phyloP scores from a whole-genome alignment of 2,797 vertebrate species.

The Enteromius afrohamiltoni region DNA sequence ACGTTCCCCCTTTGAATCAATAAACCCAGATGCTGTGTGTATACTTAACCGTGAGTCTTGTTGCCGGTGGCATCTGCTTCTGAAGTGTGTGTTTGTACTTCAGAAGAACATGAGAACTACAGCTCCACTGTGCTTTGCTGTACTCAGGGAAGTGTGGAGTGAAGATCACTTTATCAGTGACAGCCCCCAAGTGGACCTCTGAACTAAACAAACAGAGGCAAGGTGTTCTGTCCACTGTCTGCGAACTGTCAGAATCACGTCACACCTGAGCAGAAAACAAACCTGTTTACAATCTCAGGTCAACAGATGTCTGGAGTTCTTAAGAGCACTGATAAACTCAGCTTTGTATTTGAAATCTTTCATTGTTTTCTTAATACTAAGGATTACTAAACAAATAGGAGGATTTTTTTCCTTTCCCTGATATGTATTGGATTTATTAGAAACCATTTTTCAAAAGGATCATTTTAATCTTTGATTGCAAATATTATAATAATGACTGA shows the following conservation, averaged over 20 bases:
- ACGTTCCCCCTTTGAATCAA: slow-evolving; percentile 9
- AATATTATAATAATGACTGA: neutral
- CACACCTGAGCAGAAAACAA: slow-evolving; percentile 6
- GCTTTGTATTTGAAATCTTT: neutral
- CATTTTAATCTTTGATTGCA: neutral
- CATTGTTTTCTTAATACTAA: neutral
- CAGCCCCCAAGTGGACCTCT: neutral
- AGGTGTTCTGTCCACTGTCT: slow-evolving; percentile 10
- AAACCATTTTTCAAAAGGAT: neutral
- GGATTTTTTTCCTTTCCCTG: too few species aligned
- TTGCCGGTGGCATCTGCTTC: slow-evolving; percentile 28
- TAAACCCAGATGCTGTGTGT: slow-evolving; percentile 36
- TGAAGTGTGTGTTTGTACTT: slow-evolving; percentile 36
- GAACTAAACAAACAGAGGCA: slow-evolving; percentile 32
- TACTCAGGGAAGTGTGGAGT: neutral
- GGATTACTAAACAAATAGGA: neutral
- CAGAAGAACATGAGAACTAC: slow-evolving; percentile 28
- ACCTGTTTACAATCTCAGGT: neutral
- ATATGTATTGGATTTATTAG: too few species aligned
- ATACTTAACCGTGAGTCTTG: slow-evolving; percentile 6
- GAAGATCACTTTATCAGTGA: slow-evolving; percentile 23
- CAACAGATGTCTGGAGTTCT: slow-evolving; percentile 22
- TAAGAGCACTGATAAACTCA: neutral
- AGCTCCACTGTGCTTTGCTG: slow-evolving; percentile 3
- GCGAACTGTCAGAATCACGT: slow-evolving; percentile 23